Percentiles rank a stretch among this genome's conserved stretches.
phyloP scores from a whole-genome alignment of 2,113 vertebrate genomes.

The Boleophthalmus pectinirostris region DNA sequence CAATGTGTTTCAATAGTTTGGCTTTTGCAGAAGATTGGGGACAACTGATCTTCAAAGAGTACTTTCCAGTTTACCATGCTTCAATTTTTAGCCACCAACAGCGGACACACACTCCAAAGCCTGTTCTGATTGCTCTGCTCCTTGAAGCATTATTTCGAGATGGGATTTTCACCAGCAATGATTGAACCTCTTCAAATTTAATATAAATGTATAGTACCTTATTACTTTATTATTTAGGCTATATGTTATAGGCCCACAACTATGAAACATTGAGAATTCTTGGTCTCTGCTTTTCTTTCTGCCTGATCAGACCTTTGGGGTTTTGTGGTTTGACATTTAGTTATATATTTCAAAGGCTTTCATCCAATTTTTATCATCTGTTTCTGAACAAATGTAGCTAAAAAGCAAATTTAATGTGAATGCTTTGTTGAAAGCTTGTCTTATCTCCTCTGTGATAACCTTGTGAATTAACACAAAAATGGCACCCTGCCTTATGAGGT shows the following conservation, averaged over 20 bases:
- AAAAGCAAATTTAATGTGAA: constrained; percentile 20
- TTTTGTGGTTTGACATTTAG: constrained; percentile 27
- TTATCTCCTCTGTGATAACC: constrained; percentile 9
- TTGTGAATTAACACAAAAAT: constrained; percentile 19
- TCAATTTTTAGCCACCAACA: constrained; percentile 30
- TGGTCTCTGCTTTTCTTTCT: neutral
- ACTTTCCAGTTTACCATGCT: constrained; percentile 5
- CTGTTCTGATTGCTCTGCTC: constrained; percentile 1
- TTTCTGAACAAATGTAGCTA: constrained; percentile 8
- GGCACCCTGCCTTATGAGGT: neutral
- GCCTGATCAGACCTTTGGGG: constrained; percentile 7
- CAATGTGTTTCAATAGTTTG: constrained; percentile 5
- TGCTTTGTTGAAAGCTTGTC: constrained; percentile 20
- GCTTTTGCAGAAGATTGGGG: neutral
- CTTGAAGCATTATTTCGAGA: constrained; percentile 6
- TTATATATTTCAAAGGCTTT: constrained; percentile 33
- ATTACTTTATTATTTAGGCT: neutral
- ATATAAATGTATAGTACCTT: neutral
- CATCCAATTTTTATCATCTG: constrained; percentile 7
- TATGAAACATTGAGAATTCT: neutral
- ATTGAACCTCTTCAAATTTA: neutral
- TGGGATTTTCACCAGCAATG: constrained; percentile 4
- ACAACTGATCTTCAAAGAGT: constrained; percentile 32
- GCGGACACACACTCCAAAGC: constrained; percentile 2
- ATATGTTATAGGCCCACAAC: too few relatives aligned